Evolutionary conservation across 2,888 invertebrate species (phyloP).

Genomic region (Lasiommata megera): DNA sequence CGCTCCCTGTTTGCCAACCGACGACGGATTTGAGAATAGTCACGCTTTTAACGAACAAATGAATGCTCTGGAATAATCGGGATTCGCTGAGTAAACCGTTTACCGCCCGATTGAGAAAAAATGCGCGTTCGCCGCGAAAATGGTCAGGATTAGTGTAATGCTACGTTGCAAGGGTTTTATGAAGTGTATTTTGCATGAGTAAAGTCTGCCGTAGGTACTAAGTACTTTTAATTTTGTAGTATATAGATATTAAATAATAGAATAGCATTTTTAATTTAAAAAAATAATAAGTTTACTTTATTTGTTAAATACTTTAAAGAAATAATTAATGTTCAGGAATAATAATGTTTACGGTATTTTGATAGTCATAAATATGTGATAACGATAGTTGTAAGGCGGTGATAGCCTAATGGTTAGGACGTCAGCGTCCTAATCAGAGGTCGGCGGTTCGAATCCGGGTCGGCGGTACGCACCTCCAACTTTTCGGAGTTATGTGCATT

Average conservation of each 20-base stretch:
- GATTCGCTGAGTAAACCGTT: conserved; percentile 66
- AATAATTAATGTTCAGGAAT: too few species aligned
- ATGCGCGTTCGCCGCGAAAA: conserved; percentile 28
- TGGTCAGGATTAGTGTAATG: conserved; percentile 23
- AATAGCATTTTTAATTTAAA: too few species aligned
- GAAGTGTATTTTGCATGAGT: background rate
- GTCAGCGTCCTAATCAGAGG: too few species aligned
- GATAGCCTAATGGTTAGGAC: too few species aligned
- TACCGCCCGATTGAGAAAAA: conserved; percentile 53
- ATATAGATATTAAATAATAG: background rate
- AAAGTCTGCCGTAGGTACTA: background rate
- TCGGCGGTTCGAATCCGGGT: too few species aligned
- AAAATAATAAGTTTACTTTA: too few species aligned
- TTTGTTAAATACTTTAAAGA: too few species aligned
- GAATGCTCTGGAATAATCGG: conserved; percentile 68
- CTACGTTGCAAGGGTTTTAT: background rate
- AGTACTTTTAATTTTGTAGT: background rate
- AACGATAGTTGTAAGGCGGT: too few species aligned
- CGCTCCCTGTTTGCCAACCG: conserved; percentile 63
- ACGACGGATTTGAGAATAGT: conserved; percentile 59
- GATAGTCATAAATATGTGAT: too few species aligned
- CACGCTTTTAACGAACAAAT: conserved; percentile 73
- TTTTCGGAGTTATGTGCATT: too few species aligned
- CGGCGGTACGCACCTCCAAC: too few species aligned
- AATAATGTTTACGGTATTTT: too few species aligned